A percentile compares a stretch with the other conserved stretches of the same genome.
These are phyloP conservation scores for Peromyscus nudipes DNA, from an alignment of 2,797 vertebrate species.

Conservation along the genomic window DNA sequence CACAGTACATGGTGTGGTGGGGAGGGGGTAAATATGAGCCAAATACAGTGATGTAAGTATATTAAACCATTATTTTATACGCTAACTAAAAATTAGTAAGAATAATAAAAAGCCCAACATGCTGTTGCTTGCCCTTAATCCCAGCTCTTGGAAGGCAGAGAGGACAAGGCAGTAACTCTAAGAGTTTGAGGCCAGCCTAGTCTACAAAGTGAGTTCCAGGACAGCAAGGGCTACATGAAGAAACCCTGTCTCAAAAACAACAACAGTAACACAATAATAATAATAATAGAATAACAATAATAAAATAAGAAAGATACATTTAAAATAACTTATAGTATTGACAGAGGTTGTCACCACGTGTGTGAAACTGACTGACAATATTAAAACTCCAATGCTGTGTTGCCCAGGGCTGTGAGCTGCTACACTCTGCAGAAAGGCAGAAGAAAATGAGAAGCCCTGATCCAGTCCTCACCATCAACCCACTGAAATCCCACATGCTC, in stretches of 20 bases:
- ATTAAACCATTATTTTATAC: neutral
- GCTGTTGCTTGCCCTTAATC: neutral
- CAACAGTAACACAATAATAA: neutral
- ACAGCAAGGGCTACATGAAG: neutral
- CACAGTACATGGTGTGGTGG: neutral
- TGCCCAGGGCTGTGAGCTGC: neutral
- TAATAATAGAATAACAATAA: neutral
- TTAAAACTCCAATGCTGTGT: neutral
- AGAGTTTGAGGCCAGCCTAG: neutral
- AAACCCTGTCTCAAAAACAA: neutral
- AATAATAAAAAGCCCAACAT: neutral
- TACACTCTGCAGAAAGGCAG: too few species aligned
- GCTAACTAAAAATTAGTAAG: neutral
- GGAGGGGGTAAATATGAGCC: neutral
- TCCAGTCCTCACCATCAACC: neutral
- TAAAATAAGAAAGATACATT: neutral
- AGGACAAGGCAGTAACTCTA: neutral
- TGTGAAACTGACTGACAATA: neutral
- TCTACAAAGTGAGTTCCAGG: neutral
- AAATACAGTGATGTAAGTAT: neutral
- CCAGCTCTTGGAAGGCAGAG: neutral
- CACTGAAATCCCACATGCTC: neutral
- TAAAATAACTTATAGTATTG: neutral
- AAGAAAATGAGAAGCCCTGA: neutral
- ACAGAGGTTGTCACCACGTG: neutral